phyloP scores from a whole-genome alignment of 2,113 vertebrate species.

The Axis porcinus region DNA sequence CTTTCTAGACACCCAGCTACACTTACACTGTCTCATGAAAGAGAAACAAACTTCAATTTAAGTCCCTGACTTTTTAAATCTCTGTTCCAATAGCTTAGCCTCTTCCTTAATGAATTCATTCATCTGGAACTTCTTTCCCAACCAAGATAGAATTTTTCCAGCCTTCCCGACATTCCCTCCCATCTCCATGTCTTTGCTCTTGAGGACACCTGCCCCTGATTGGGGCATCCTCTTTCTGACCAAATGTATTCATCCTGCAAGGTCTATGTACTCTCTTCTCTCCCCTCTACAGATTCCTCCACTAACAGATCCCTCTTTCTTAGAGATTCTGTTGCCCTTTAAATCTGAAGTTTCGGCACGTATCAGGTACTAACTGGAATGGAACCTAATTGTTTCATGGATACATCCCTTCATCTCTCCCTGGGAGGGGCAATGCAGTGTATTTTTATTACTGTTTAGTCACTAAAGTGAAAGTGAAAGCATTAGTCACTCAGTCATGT shows the following conservation, averaged over 20 bases:
- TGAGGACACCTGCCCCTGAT: background rate
- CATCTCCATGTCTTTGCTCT: background rate
- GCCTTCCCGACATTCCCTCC: background rate
- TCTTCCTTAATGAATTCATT: background rate
- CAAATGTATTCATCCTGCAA: background rate
- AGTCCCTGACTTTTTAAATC: background rate
- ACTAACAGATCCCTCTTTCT: background rate
- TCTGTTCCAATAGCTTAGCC: background rate
- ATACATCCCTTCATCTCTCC: background rate
- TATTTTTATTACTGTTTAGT: background rate
- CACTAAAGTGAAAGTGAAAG: background rate
- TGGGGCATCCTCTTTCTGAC: background rate
- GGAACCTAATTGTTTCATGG: background rate
- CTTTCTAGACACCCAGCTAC: background rate
- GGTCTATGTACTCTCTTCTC: background rate
- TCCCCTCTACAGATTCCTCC: background rate
- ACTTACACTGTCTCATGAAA: background rate
- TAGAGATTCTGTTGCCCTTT: background rate
- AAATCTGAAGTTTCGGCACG: background rate
- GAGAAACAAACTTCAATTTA: background rate
- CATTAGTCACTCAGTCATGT: background rate
- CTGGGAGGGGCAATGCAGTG: background rate
- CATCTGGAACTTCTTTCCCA: background rate
- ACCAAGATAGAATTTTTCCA: background rate
- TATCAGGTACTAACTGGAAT: background rate